Percentiles rank a stretch among this genome's conserved stretches.
These are phyloP conservation scores for Pagetopsis macropterus DNA, from an alignment of 2,797 vertebrate genomes.

Conservation along the genomic window DNA sequence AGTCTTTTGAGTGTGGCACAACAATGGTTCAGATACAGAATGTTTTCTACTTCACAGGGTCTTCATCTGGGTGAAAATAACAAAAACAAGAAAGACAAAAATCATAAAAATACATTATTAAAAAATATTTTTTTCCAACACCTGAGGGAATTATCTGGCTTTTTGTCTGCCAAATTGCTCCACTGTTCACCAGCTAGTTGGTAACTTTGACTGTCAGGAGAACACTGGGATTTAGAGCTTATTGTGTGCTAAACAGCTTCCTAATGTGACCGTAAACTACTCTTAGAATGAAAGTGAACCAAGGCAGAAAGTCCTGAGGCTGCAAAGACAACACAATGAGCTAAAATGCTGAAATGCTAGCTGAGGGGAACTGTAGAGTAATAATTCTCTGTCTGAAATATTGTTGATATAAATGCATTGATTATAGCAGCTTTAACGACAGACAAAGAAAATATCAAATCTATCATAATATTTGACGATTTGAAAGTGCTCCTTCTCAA, in stretches of 20 bases:
- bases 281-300: not conserved
- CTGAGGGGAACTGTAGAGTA: no score
- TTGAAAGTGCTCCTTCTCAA: not conserved
- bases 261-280: not conserved
- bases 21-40: constrained; percentile 1
- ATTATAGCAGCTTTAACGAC: not conserved
- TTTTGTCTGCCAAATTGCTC: no score
- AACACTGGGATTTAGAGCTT: not conserved
- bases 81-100: not conserved
- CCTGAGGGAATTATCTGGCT: no score
- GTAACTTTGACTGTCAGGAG: no score
- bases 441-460: not conserved
- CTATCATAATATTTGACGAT: not conserved
- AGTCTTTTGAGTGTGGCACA: not conserved
- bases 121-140: not conserved
- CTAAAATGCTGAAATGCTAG: no score
- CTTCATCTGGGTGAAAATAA: not conserved
- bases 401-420: not conserved
- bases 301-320: not conserved
- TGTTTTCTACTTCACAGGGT: not conserved
- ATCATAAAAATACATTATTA: not conserved
- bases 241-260: not conserved
- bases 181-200: no score
- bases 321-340: not conserved
- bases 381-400: not conserved